phyloP scores from a whole-genome alignment of 1,140 invertebrate genomes.

The Pissodes strobi region DNA sequence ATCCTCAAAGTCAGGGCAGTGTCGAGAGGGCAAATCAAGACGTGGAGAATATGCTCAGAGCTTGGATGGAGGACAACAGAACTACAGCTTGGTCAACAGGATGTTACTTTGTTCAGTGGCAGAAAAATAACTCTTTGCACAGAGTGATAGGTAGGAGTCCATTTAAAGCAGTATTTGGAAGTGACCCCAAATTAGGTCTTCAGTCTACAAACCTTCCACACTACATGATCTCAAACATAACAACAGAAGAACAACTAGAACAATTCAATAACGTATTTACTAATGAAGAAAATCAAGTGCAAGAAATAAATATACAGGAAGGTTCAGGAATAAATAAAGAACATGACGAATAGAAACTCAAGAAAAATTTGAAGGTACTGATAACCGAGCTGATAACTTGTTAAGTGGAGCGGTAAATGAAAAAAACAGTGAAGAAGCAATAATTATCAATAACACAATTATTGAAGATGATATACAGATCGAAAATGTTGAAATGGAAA shows the following conservation, averaged over 20 bases:
- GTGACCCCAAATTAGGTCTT: slow-evolving; percentile 35
- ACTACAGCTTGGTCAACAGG: slow-evolving; percentile 39
- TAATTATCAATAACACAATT: no score
- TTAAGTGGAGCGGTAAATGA: no score
- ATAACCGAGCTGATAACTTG: no score
- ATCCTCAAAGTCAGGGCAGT: slow-evolving; percentile 43
- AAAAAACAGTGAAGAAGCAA: no score
- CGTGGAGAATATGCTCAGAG: slow-evolving; percentile 7
- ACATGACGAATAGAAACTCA: no score
- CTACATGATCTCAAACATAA: neutral
- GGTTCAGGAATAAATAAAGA: no score
- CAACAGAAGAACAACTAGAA: neutral
- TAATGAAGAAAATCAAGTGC: no score
- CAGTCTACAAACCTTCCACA: slow-evolving; percentile 14
- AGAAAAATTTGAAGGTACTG: no score
- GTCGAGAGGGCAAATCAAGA: slow-evolving; percentile 1
- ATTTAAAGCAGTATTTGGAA: slow-evolving; percentile 43
- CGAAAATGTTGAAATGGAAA: no score
- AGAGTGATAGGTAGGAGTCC: slow-evolving; percentile 36
- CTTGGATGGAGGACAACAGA: slow-evolving; percentile 7
- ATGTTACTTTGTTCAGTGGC: slow-evolving; percentile 39
- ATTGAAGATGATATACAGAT: no score
- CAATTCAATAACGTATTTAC: no score
- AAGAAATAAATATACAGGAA: no score
- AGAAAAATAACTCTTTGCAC: slow-evolving; percentile 44